Evolutionary conservation across 2,888 invertebrate genomes (phyloP).

Genomic region (Drosophila planitibia): DNA sequence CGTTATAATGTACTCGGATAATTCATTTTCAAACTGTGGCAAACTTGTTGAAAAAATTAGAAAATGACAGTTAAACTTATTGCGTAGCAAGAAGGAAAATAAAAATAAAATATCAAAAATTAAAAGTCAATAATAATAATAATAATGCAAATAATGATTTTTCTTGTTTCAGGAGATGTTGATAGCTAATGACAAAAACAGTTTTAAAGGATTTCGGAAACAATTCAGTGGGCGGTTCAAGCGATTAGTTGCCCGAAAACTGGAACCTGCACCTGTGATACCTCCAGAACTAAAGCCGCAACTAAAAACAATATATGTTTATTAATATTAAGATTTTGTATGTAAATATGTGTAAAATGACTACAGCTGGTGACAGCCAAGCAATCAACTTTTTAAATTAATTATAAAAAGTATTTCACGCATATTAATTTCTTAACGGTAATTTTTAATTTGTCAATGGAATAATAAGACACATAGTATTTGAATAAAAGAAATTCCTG

Average conservation of each 20-base stretch:
- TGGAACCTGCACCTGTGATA: slow-evolving; percentile 93
- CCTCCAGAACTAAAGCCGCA: slow-evolving; percentile 94
- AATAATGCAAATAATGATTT: not conserved
- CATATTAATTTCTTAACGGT: not conserved
- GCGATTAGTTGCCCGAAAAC: slow-evolving; percentile 93
- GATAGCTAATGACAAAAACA: slow-evolving; percentile 90
- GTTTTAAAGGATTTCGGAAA: slow-evolving; percentile 93
- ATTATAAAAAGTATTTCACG: slow-evolving; percentile 29
- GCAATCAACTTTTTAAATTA: slow-evolving; percentile 25
- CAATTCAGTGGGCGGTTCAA: slow-evolving; percentile 95
- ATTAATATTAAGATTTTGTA: slow-evolving; percentile 85
- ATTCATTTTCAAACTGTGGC: not conserved
- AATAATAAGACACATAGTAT: slow-evolving; percentile 14
- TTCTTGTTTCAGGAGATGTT: slow-evolving; percentile 89
- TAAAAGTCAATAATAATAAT: not conserved
- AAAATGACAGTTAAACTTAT: not conserved
- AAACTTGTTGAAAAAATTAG: not conserved
- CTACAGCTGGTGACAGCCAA: slow-evolving; percentile 28
- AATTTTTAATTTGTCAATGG: slow-evolving; percentile 7
- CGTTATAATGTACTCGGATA: not conserved
- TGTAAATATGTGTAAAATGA: slow-evolving; percentile 41
- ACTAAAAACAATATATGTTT: slow-evolving; percentile 95
- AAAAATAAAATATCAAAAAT: not conserved
- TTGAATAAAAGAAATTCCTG: slow-evolving; percentile 2
- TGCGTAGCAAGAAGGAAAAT: not conserved